Percentiles rank a stretch among this genome's conserved stretches.
These are phyloP conservation scores for Arizona elegans DNA, from an alignment of 2,113 vertebrate genomes.

Conservation along the genomic window DNA sequence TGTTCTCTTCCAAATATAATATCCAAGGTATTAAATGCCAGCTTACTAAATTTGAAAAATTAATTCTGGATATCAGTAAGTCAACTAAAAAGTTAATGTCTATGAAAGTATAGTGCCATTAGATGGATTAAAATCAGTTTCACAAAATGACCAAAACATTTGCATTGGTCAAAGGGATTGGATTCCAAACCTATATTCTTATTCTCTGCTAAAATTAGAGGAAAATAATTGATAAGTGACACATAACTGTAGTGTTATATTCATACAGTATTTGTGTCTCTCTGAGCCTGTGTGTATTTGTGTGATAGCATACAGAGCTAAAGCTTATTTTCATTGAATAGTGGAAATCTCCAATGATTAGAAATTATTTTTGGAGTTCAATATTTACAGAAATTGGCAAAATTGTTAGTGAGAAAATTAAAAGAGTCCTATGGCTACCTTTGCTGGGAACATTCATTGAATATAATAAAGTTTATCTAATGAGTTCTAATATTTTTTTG, in stretches of 20 bases:
- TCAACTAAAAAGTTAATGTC: background rate
- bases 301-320: background rate
- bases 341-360: background rate
- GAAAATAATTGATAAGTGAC: background rate
- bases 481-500: background rate
- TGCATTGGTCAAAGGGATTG: background rate
- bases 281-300: background rate
- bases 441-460: background rate
- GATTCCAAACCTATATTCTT: background rate
- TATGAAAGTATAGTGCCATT: background rate
- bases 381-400: background rate
- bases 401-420: background rate
- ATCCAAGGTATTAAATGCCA: background rate
- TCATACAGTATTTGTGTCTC: background rate
- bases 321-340: background rate
- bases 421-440: background rate
- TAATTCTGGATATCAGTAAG: background rate
- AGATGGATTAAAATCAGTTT: background rate
- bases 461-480: background rate
- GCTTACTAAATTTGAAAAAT: background rate
- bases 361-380: background rate
- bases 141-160: background rate
- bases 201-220: background rate
- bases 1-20: background rate
- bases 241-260: background rate